These are phyloP conservation scores for Cephalopholis sonnerati DNA, from an alignment of 2,113 vertebrate genomes.

Conservation along the genomic window DNA sequence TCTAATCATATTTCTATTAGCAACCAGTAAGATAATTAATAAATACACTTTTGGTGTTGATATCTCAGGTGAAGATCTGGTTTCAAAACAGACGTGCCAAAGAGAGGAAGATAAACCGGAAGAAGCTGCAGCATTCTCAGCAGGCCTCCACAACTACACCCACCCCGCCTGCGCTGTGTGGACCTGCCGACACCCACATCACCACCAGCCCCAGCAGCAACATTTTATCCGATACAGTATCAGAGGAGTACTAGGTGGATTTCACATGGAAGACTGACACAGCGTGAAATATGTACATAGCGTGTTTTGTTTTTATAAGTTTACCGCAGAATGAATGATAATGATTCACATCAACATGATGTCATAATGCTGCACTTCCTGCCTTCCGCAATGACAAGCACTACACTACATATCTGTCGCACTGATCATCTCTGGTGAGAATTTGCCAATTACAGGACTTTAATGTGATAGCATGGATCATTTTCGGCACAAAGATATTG, in stretches of 20 bases:
- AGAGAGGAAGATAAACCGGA: constrained; percentile 97
- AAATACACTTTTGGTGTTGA: neutral
- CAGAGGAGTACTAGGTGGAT: constrained; percentile 69
- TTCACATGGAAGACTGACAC: constrained; percentile 43
- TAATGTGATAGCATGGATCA: constrained; percentile 1
- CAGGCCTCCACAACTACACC: constrained; percentile 89
- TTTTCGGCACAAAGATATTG: neutral
- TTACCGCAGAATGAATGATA: constrained; percentile 46
- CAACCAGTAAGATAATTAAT: neutral
- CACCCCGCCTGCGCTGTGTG: constrained; percentile 73
- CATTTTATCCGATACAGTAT: constrained; percentile 86
- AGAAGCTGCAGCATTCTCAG: constrained; percentile 91
- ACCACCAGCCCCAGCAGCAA: constrained; percentile 82
- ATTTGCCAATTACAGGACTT: neutral
- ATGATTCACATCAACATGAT: constrained; percentile 29
- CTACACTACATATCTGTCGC: constrained; percentile 13
- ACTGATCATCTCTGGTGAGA: constrained; percentile 2
- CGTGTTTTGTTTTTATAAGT: constrained; percentile 33
- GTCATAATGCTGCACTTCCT: constrained; percentile 22
- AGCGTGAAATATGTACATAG: constrained; percentile 50
- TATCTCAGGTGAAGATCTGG: constrained; percentile 97
- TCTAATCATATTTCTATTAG: too few species aligned
- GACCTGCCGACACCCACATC: constrained; percentile 74
- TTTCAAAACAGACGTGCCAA: constrained; percentile 98
- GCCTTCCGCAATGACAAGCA: constrained; percentile 36